phyloP scores from a whole-genome alignment of 2,113 vertebrate genomes.

The Actenoides lindsayi region DNA sequence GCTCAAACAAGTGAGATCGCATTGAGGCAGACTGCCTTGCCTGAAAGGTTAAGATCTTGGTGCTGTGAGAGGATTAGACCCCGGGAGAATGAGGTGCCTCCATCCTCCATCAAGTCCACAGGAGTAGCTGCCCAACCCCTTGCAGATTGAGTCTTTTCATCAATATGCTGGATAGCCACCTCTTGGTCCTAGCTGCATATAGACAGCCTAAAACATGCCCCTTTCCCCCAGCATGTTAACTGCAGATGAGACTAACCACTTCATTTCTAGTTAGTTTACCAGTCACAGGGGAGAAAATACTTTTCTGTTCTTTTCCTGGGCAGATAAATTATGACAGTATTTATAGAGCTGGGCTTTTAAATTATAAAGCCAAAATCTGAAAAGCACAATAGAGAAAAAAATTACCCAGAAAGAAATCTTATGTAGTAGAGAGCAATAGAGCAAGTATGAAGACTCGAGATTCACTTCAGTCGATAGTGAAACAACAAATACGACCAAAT shows the following conservation, averaged over 20 bases:
- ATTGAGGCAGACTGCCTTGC: background rate
- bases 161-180: background rate
- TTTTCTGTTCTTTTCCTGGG: background rate
- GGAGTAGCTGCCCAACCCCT: background rate
- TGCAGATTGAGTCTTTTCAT: background rate
- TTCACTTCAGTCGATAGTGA: accelerated
- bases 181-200: background rate
- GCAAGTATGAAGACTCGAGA: background rate
- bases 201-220: background rate
- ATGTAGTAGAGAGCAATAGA: background rate
- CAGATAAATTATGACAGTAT: background rate
- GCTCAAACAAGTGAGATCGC: background rate
- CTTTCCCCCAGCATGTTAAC: background rate
- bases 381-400: background rate
- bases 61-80: background rate
- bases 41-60: background rate
- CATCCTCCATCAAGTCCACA: background rate
- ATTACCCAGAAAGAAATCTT: background rate
- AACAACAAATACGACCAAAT: background rate
- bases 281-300: background rate
- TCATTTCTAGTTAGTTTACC: background rate
- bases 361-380: background rate
- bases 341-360: background rate
- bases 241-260: background rate
- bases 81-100: background rate